Base-by-base conservation (phyloP, 1,140 invertebrate species). In the Adelges cooleyi region DNA sequence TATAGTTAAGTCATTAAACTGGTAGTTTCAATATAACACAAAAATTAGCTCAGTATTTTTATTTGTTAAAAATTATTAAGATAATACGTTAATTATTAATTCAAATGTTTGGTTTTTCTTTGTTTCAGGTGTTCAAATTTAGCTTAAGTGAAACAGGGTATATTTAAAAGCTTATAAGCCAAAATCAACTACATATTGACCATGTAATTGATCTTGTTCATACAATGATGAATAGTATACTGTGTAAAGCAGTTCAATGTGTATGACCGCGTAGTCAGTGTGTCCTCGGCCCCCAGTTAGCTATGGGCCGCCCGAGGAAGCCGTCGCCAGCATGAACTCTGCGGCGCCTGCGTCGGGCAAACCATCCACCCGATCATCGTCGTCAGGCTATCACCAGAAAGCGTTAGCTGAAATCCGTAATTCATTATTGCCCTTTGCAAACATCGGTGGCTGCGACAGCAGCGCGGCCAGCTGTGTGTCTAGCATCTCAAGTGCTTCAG, bases 331-430 rank as follows among this genome's bases (percentile, higher is more conserved):
- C 79, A 86, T 86, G 84, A 86, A 86, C 82, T 77, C 79, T 76
- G 79, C 80, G 73, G 73, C 78, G 75, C 56, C 56, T 62, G 56
- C 42, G 29, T 73, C 80, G 72, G 77, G 75, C 75, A 84, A 84
- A 78, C 80, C 82, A 75, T 80, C 80, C 74, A 83, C 83, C 79
- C 84, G 85, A 75, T 83, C 83, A 75, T 84, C 85, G 78, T 83
- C 83, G 74, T 84, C 85, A 77, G 85, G 85, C 78, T 92, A 91
- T 76, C 85, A 87, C 76, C 86, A 90, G 74, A 90, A 91, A 52
- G 88, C 89, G 71, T 80, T 93, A 75, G 86, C 86, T 75, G 85
- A 89, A 76, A 93, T 93, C 72, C 81, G 89, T 62, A 90, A 90
- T 72, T 89, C 87, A 49, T 75, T 93, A 68, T 79, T 87, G 70